phyloP scores from a whole-genome alignment of 1,140 invertebrate genomes.

The Pseudobourletiella spinata region DNA sequence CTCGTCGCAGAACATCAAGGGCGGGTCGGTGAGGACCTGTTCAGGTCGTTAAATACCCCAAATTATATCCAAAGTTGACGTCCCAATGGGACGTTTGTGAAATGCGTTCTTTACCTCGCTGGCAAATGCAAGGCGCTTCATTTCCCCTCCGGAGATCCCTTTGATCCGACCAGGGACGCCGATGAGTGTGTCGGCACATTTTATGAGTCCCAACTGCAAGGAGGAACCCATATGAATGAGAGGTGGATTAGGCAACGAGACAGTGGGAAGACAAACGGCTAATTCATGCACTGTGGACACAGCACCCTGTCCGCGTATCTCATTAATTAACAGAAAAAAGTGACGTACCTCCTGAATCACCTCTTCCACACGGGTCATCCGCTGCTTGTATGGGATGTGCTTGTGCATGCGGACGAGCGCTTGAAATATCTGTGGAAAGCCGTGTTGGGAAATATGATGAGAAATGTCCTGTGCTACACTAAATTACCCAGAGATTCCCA shows the following conservation, averaged over 20 bases:
- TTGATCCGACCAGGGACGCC: slow-evolving; percentile 74
- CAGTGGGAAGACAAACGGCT: background rate
- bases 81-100: background rate
- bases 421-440: slow-evolving; percentile 49
- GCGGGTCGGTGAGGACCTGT: slow-evolving; percentile 84
- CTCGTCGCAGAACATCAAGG: no score
- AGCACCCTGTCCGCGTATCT: no score
- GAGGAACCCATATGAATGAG: slow-evolving; percentile 1
- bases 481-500: no score
- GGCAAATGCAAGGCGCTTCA: slow-evolving; percentile 89
- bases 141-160: slow-evolving; percentile 92
- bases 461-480: no score
- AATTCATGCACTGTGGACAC: background rate
- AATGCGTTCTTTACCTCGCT: slow-evolving; percentile 59
- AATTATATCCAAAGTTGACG: background rate
- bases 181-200: slow-evolving; percentile 80
- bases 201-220: slow-evolving; percentile 66
- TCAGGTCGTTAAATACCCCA: slow-evolving; percentile 7
- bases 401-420: slow-evolving; percentile 87
- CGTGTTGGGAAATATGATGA: no score
- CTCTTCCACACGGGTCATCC: slow-evolving; percentile 75
- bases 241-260: background rate
- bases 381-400: slow-evolving; percentile 60
- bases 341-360: slow-evolving; percentile 70
- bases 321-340: background rate